Percentiles rank a stretch among this genome's conserved stretches.
Conservation (phyloP, 2,888 invertebrate species). For the Anoplius nigerrimus region DNA sequence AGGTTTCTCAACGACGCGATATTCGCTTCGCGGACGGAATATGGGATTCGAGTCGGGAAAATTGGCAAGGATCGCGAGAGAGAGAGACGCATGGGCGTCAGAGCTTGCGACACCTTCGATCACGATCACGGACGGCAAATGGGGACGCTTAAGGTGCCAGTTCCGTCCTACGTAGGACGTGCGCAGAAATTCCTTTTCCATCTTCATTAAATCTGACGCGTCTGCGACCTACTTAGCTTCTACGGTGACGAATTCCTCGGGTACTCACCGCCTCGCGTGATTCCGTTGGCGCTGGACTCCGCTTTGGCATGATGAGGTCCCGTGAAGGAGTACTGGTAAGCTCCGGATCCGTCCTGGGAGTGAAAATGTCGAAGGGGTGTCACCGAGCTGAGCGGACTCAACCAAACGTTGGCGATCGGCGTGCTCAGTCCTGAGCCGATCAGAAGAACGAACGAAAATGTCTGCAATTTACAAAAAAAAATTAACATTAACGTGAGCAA, state of each 20-base stretch:
- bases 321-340: constrained; percentile 80
- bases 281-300: constrained; percentile 79
- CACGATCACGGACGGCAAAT: constrained; percentile 23
- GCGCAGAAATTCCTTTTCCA: too few relatives aligned
- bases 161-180: too few relatives aligned
- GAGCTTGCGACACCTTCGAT: constrained; percentile 40
- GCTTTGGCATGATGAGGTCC: constrained; percentile 81
- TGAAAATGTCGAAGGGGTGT: constrained; percentile 75
- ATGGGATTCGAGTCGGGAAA: constrained; percentile 7
- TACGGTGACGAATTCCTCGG: too few relatives aligned
- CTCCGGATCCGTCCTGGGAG: constrained; percentile 77
- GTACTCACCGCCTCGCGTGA: constrained; percentile 77
- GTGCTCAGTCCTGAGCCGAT: constrained; percentile 40
- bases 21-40: constrained; percentile 12
- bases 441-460: constrained; percentile 41
- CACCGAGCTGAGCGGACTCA: constrained; percentile 72
- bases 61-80: constrained; percentile 25
- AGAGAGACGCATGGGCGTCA: constrained; percentile 40
- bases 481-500: too few relatives aligned
- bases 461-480: constrained; percentile 40
- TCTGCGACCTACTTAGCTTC: too few relatives aligned
- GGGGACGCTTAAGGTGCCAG: too few relatives aligned
- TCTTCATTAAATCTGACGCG: too few relatives aligned
- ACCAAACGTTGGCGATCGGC: constrained; percentile 77
- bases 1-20: constrained; percentile 13